Base-by-base conservation (phyloP, 2,113 vertebrate genomes). In the Pomatostomus ruficeps region DNA sequence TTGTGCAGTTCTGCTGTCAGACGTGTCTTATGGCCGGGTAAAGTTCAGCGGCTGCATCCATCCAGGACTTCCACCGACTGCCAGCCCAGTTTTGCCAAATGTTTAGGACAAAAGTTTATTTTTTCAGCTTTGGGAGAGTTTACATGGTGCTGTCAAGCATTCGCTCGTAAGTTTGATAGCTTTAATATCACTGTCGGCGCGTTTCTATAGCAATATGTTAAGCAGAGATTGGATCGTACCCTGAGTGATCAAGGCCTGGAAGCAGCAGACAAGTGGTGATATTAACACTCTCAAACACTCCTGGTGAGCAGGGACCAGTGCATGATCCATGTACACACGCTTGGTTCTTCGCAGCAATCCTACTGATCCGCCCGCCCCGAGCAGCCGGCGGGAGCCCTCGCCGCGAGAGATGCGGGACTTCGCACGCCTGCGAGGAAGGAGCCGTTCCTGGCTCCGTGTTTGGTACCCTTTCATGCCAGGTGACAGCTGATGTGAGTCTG, bases 1-100 rank as follows among this genome's bases (percentile, higher is more conserved):
- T 99, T 96, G 98, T 98, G 65, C 98, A 99, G 95, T 99, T 99
- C 97, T 99, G 99, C 97, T 99, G 99, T 97, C 98, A 98, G 67
- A 99, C 98, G 20, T 99, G 99, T 97, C 98, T 99, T 92, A 97
- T 98, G 98, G 98, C 98, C 2, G 99, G 98, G 88, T 99, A 98
- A 98, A 52, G 28, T 91, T 79, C 43, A 71, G 87, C 57, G 14
- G 90, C 95, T 46, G 63, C 90, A 84, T 24, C 14, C 92, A 93
- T 18, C 13, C 83, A 73, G 95, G 92, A 93, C 78, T 96, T 94
- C 96, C 83, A 91, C 77, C 55, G 21, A 81, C 92, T 88, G 67
- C 92, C 93, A 89, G n/a, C 74, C 93, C 84, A 11, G 66, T 96
- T 61, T 84, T 96, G 96, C 97, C 93, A 95, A 95, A 91, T 52